Evolutionary conservation across 2,113 vertebrate species (phyloP).

Genomic region (Notothenia coriiceps): DNA sequence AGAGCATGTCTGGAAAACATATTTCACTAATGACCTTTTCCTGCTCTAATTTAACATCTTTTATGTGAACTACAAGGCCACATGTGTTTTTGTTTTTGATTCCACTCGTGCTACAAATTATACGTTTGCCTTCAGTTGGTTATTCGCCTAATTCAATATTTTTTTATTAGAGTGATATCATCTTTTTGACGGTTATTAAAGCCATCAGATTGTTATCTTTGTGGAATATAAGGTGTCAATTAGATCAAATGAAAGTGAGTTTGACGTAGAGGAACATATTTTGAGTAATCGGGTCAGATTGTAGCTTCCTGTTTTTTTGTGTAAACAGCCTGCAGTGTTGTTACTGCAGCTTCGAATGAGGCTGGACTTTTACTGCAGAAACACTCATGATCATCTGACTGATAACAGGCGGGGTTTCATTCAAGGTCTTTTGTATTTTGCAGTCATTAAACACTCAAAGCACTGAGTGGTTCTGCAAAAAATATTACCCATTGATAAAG

Average conservation of each 20-base stretch:
- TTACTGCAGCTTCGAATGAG: neutral
- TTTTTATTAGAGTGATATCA: neutral
- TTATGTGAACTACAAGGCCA: neutral
- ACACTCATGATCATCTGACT: neutral
- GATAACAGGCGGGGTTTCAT: neutral
- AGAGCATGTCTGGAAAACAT: neutral
- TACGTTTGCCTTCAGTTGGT: neutral
- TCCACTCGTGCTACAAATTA: neutral
- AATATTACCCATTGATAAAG: no score
- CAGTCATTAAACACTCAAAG: no score
- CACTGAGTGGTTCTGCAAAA: no score
- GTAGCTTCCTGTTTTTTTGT: neutral
- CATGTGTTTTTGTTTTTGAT: neutral
- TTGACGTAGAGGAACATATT: neutral
- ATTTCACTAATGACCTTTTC: neutral
- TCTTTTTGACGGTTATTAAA: neutral
- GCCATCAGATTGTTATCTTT: neutral
- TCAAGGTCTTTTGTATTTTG: no score
- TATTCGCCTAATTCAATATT: no score
- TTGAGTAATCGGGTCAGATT: neutral
- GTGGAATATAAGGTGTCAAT: neutral
- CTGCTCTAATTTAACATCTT: neutral
- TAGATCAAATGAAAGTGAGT: neutral
- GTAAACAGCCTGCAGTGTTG: constrained; percentile 13
- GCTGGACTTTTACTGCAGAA: neutral